Conservation (phyloP, 2,113 vertebrate species). For the Himantopus leucocephalus region DNA sequence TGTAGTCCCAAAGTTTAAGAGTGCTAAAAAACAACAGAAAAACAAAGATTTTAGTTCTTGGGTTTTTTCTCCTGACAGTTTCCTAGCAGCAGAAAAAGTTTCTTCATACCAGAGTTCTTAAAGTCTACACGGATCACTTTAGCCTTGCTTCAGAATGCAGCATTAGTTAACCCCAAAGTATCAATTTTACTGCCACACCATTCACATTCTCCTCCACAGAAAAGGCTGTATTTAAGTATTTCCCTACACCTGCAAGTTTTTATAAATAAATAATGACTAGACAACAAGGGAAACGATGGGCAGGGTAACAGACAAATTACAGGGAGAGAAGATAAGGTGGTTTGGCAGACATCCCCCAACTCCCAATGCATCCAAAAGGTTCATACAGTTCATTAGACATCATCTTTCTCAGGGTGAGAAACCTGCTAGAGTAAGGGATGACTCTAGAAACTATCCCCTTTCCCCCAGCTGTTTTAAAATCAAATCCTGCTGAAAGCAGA, state of each 20-base stretch:
- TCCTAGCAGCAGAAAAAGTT: neutral
- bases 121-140: neutral
- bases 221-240: neutral
- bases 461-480: neutral
- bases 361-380: neutral
- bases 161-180: neutral
- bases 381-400: neutral
- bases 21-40: conserved; percentile 77
- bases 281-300: neutral
- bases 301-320: neutral
- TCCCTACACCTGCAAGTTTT: neutral
- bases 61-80: neutral
- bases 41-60: neutral
- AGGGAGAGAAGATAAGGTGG: neutral
- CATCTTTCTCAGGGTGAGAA: neutral
- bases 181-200: neutral
- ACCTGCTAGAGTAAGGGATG: neutral
- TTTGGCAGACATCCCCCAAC: neutral
- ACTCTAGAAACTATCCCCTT: neutral
- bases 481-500: neutral
- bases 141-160: neutral
- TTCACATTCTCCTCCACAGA: neutral
- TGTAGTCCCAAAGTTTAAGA: conserved; percentile 99
- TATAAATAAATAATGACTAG: neutral
- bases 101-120: neutral